phyloP scores from a whole-genome alignment of 2,888 invertebrate genomes.

The Apamea sordens region DNA sequence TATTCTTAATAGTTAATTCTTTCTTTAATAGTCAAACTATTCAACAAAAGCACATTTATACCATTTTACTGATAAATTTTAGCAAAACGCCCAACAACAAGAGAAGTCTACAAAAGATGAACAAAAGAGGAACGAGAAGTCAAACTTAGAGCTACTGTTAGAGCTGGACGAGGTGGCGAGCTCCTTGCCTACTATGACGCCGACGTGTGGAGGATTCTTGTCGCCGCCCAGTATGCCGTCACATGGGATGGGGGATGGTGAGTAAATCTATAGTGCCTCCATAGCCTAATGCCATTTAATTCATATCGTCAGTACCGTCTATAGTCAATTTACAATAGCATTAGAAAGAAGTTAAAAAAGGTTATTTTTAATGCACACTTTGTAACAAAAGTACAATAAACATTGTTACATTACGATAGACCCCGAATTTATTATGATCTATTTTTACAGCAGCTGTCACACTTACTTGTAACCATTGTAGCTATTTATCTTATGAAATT shows the following conservation, averaged over 20 bases:
- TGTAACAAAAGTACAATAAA: too few relatives aligned
- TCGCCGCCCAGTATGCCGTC: slow-evolving; percentile 89
- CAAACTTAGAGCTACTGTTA: slow-evolving; percentile 95
- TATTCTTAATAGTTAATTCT: background rate
- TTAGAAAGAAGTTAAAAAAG: too few relatives aligned
- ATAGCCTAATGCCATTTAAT: too few relatives aligned
- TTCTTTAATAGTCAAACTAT: background rate
- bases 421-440: too few relatives aligned
- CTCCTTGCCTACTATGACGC: slow-evolving; percentile 94
- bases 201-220: slow-evolving; percentile 94
- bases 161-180: slow-evolving; percentile 94
- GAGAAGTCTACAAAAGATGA: slow-evolving; percentile 55
- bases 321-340: too few relatives aligned
- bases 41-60: background rate
- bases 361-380: too few relatives aligned
- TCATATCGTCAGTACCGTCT: too few relatives aligned
- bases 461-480: too few relatives aligned
- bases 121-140: slow-evolving; percentile 84
- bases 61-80: slow-evolving; percentile 1
- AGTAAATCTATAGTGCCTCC: background rate
- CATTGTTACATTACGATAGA: too few relatives aligned
- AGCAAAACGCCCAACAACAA: slow-evolving; percentile 37
- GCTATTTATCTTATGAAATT: too few relatives aligned
- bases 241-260: slow-evolving; percentile 72
- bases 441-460: too few relatives aligned